These are phyloP conservation scores for Brienomyrus longianalis DNA, from an alignment of 2,113 vertebrate genomes.

Conservation along the genomic window DNA sequence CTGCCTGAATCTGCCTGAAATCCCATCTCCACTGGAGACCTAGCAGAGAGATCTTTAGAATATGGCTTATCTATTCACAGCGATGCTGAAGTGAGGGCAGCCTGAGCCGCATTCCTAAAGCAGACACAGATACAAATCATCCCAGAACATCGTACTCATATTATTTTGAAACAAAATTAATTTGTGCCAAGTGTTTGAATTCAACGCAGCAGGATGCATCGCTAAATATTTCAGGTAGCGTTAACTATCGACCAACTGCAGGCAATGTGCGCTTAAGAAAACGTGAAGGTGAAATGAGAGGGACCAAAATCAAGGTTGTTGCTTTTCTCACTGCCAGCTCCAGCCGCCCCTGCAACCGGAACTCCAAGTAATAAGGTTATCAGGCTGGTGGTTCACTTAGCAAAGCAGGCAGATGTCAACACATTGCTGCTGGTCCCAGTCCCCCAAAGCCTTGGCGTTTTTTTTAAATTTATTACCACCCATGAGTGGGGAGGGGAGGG, in stretches of 20 bases:
- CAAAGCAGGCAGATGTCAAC: conserved; percentile 8
- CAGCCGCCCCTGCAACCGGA: neutral
- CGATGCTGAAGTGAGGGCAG: neutral
- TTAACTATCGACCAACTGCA: neutral
- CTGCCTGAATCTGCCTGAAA: neutral
- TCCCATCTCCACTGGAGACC: neutral
- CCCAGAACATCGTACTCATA: neutral
- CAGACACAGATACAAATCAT: neutral
- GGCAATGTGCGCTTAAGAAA: neutral
- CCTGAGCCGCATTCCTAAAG: neutral
- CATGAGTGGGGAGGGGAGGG: neutral
- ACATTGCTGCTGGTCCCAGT: neutral
- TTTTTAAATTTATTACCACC: conserved; percentile 3
- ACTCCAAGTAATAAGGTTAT: neutral
- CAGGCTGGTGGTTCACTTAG: conserved; percentile 5
- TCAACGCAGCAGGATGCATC: neutral
- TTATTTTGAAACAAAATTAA: neutral
- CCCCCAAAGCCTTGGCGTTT: neutral
- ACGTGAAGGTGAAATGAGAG: neutral
- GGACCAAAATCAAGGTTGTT: neutral
- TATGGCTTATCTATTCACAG: neutral
- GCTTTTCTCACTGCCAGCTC: neutral
- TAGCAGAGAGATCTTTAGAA: neutral
- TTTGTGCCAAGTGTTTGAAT: neutral
- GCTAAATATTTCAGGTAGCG: neutral